Conservation (phyloP, 2,113 vertebrate genomes). For the Chionodraco myersi region DNA sequence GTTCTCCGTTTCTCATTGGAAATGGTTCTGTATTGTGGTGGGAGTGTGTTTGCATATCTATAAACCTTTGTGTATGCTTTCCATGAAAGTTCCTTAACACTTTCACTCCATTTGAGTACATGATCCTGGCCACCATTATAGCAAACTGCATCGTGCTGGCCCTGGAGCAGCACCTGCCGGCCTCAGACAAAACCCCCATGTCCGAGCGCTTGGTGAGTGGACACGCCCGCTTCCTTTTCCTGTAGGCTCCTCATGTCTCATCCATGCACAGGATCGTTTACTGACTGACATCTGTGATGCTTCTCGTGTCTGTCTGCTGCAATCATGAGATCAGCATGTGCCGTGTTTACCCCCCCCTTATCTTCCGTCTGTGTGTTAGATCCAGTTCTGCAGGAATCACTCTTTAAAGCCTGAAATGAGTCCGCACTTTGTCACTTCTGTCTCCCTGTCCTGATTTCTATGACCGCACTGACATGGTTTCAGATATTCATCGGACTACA, state of each 20-base stretch:
- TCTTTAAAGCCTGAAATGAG: no score
- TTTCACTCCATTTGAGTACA: slow-evolving; percentile 96
- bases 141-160: slow-evolving; percentile 98
- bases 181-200: slow-evolving; percentile 96
- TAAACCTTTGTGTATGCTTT: neutral
- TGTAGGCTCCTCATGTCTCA: neutral
- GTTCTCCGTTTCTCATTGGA: neutral
- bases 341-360: neutral
- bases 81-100: slow-evolving; percentile 83
- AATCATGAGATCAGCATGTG: neutral
- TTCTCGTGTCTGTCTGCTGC: neutral
- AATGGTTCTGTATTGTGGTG: neutral
- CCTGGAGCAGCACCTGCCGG: slow-evolving; percentile 95
- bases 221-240: neutral
- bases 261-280: neutral
- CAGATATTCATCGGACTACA: no score
- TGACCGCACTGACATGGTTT: no score
- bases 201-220: slow-evolving; percentile 95
- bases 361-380: neutral
- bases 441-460: no score
- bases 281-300: neutral
- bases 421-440: no score
- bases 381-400: neutral
- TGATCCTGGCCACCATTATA: slow-evolving; percentile 98
- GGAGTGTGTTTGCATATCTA: neutral